phyloP scores from a whole-genome alignment of 2,113 vertebrate species.

The Siniperca chuatsi region DNA sequence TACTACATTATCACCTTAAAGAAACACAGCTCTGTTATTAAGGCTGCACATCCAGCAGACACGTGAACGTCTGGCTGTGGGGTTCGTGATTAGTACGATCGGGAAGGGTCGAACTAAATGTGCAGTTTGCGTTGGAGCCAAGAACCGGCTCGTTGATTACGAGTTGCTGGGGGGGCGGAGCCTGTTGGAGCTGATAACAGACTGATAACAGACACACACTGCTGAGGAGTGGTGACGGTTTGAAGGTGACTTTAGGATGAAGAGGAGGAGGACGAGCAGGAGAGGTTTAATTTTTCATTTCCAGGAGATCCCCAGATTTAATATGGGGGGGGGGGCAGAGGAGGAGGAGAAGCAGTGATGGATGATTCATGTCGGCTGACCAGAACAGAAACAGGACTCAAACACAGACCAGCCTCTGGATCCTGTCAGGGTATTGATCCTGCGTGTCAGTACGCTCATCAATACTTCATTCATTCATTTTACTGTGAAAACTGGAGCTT shows the following conservation, averaged over 20 bases:
- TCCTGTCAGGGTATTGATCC: no score
- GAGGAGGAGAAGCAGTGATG: constrained; percentile 39
- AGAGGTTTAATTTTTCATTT: constrained; percentile 84
- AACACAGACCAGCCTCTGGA: background rate
- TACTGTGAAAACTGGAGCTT: no score
- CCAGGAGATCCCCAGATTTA: constrained; percentile 82
- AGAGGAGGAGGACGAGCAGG: constrained; percentile 40
- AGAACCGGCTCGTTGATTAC: no score
- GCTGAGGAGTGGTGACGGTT: constrained; percentile 17
- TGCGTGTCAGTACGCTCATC: no score
- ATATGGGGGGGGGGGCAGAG: constrained; percentile 60
- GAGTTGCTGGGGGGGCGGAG: background rate
- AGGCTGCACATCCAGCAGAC: no score
- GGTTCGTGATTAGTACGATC: no score
- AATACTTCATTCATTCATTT: no score
- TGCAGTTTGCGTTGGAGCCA: no score
- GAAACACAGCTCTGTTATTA: no score
- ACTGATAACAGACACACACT: constrained; percentile 31
- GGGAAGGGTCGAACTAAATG: no score
- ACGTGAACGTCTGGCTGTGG: no score
- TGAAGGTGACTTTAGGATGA: constrained; percentile 82
- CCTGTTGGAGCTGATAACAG: constrained; percentile 19
- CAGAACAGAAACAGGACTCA: background rate
- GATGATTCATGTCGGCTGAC: constrained; percentile 18
- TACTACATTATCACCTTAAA: no score